Base-by-base conservation (phyloP, 2,888 invertebrate genomes). In the Belgica antarctica region DNA sequence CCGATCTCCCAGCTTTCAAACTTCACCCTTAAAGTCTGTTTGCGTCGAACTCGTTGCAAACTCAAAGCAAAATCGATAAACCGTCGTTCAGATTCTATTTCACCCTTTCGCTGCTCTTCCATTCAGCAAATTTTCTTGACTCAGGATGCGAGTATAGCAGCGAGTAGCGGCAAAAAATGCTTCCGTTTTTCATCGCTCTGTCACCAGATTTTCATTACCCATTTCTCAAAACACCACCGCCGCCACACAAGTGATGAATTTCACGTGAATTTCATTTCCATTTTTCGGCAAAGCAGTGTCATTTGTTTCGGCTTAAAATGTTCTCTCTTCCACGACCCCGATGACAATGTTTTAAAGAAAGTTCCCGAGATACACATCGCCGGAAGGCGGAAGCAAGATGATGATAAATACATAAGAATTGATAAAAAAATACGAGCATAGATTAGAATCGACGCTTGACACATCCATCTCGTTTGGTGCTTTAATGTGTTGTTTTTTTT, bases 241-340 rank as follows among this genome's bases (percentile, higher is more conserved):
- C 17, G 52, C 34, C 7, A 62, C 15, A 41, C n/a, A 41, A 47
- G 52, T 68, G 68, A 68, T 68, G 68, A 68, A 68, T 68, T 68
- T 31, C 34, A 46, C 52, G 28, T 52, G 17, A 17, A 46, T 10
- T 36, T 36, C 36, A 36, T 47, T 47, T 24, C 24, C 27, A 52
- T 46, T 47, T 65, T 41, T 4, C 25, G 28, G 2, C 24, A 15
- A 12, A 24, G 28, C 61, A 2, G 5, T 61, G 61, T 61, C 61
- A 61, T 61, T 61, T 61, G 61, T 61, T 61, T 61, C 25, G 24
- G 61, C n/a, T 25, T 24, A 61, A 25, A 61, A n/a, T 61, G 4
- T 47, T 47, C 34, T 31, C 12, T 31, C 17, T 52, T 52, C 52
- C 17, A 17, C 22, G 22, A 5, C 17, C 5, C 12, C 34, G 34